These are phyloP conservation scores for Harpalus rubripes DNA, from an alignment of 2,888 invertebrate species.

Conservation along the genomic window DNA sequence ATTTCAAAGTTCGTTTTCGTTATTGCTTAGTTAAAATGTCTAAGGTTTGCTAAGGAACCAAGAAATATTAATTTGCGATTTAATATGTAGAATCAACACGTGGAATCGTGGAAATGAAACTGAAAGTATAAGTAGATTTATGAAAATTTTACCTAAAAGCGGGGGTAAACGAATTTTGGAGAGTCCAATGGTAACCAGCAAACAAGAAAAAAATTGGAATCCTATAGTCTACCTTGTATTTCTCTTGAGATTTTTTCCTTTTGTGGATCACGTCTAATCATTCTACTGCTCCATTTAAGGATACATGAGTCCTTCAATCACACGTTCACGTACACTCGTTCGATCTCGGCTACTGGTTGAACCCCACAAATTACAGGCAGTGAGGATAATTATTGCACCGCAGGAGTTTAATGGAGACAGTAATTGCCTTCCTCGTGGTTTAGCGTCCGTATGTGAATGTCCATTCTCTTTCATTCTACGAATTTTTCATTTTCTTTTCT, in stretches of 20 bases:
- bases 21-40: too few relatives aligned
- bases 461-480: neutral
- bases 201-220: too few relatives aligned
- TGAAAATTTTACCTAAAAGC: too few relatives aligned
- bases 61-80: too few relatives aligned
- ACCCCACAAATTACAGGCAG: conserved; percentile 60
- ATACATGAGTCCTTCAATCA: neutral
- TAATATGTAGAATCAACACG: too few relatives aligned
- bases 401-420: conserved; percentile 53
- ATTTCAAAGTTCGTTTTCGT: too few relatives aligned
- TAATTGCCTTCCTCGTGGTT: conserved; percentile 59
- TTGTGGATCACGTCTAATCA: neutral
- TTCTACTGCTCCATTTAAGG: neutral
- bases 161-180: too few relatives aligned
- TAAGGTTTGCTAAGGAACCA: too few relatives aligned
- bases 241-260: neutral
- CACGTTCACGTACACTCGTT: conserved; percentile 1
- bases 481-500: neutral
- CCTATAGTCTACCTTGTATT: too few relatives aligned
- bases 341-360: conserved; percentile 17
- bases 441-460: neutral
- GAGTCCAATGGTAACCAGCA: too few relatives aligned
- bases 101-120: too few relatives aligned
- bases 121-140: too few relatives aligned
- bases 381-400: conserved; percentile 51